Percentiles rank a stretch among this genome's conserved stretches.
Conservation (phyloP, 2,888 invertebrate genomes). For the Venusia cambrica region DNA sequence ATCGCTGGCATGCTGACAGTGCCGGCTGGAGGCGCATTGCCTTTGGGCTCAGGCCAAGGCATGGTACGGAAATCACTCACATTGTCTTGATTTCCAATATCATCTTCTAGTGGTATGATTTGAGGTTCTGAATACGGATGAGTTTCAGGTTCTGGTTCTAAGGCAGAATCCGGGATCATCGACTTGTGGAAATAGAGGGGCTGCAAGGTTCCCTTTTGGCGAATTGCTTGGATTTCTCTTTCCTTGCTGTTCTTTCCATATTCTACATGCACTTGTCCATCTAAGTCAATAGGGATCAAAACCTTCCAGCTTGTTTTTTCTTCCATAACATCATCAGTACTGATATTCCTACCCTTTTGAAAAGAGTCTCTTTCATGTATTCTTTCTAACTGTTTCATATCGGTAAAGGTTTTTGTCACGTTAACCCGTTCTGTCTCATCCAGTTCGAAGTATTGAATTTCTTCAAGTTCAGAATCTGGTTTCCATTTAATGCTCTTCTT, state of each 20-base stretch:
- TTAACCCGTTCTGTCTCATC: slow-evolving; percentile 98
- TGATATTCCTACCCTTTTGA: slow-evolving; percentile 87
- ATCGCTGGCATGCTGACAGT: slow-evolving; percentile 62
- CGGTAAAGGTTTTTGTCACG: slow-evolving; percentile 94
- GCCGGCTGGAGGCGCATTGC: slow-evolving; percentile 70
- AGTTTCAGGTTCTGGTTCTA: slow-evolving; percentile 93
- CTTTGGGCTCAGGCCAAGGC: slow-evolving; percentile 93
- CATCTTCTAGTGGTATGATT: slow-evolving; percentile 93
- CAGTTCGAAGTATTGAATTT: slow-evolving; percentile 94
- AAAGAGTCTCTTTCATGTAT: slow-evolving; percentile 92
- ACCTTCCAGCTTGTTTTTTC: slow-evolving; percentile 89
- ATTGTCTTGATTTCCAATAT: slow-evolving; percentile 90
- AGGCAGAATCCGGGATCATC: slow-evolving; percentile 92
- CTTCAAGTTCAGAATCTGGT: slow-evolving; percentile 88
- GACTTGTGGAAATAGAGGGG: slow-evolving; percentile 90
- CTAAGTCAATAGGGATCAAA: slow-evolving; percentile 85
- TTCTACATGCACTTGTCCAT: slow-evolving; percentile 83
- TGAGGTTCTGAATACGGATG: slow-evolving; percentile 89
- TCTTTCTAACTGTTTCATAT: slow-evolving; percentile 95
- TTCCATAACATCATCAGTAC: slow-evolving; percentile 90
- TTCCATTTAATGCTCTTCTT: slow-evolving; percentile 92
- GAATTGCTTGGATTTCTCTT: slow-evolving; percentile 91
- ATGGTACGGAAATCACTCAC: slow-evolving; percentile 88
- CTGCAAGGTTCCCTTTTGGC: slow-evolving; percentile 92
- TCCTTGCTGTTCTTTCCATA: slow-evolving; percentile 92